A percentile compares a stretch with the other conserved stretches of the same genome.
Evolutionary conservation across 1,140 invertebrate genomes (phyloP).

Genomic region (Physella acuta): DNA sequence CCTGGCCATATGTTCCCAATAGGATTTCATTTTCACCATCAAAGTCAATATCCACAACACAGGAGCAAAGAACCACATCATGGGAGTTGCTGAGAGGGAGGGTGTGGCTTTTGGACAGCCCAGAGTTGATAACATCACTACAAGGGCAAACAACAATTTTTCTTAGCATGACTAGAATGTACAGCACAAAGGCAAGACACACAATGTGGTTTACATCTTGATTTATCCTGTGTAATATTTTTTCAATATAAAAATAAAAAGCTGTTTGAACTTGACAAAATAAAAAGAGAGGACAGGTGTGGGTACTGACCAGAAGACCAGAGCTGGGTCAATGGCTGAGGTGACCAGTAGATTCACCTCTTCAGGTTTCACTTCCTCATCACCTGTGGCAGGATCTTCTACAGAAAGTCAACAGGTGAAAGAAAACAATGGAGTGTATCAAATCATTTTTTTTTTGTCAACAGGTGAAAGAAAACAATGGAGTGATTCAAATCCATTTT

Average conservation of each 20-base stretch:
- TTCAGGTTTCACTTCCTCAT: conserved; percentile 21
- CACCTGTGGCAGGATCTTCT: not conserved
- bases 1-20: conserved; percentile 69
- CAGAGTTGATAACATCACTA: conserved; percentile 67
- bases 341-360: conserved; percentile 66
- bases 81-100: conserved; percentile 65
- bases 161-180: no score
- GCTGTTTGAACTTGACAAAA: not conserved
- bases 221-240: no score
- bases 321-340: conserved; percentile 65
- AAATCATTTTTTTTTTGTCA: no score
- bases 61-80: conserved; percentile 67
- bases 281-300: not conserved
- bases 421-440: not conserved
- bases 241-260: not conserved
- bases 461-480: no score
- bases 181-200: not conserved
- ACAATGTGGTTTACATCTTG: no score
- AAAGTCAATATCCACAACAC: conserved; percentile 73
- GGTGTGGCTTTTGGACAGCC: conserved; percentile 62
- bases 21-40: conserved; percentile 74
- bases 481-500: no score
- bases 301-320: conserved; percentile 66
- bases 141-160: no score
- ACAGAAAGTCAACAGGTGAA: not conserved